Evolutionary conservation across 2,888 invertebrate genomes (phyloP).

Genomic region (Phyto melanocephala): DNA sequence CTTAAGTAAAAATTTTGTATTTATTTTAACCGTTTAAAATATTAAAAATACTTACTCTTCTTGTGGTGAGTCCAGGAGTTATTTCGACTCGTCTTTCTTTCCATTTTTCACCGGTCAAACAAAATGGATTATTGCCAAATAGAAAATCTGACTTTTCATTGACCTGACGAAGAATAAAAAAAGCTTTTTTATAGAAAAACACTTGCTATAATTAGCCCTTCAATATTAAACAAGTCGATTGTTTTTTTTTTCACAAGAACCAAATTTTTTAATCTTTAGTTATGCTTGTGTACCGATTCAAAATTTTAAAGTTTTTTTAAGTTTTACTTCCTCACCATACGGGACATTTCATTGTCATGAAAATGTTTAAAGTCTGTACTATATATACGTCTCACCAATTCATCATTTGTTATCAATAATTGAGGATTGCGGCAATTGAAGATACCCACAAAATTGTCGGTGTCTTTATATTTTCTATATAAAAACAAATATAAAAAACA

Average conservation of each 20-base stretch:
- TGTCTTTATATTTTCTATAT: conserved; percentile 68
- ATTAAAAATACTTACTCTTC: conserved; percentile 75
- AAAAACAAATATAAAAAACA: neutral
- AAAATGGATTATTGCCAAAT: conserved; percentile 79
- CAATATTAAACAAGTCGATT: too few species aligned
- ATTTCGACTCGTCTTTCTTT: conserved; percentile 79
- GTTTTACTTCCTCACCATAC: conserved; percentile 26
- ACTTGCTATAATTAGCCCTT: too few species aligned
- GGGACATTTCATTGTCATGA: conserved; percentile 72
- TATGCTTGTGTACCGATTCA: too few species aligned
- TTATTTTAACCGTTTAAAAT: neutral
- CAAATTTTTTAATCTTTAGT: too few species aligned
- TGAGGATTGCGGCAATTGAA: conserved; percentile 75
- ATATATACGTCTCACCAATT: conserved; percentile 74
- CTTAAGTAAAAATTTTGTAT: conserved; percentile 61
- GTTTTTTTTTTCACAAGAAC: too few species aligned
- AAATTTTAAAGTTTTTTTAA: too few species aligned
- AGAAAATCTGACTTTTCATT: conserved; percentile 79
- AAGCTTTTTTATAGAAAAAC: too few species aligned
- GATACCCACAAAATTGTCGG: conserved; percentile 77
- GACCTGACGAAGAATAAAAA: conserved; percentile 49
- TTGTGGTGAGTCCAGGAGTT: conserved; percentile 80
- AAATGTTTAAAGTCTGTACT: conserved; percentile 78
- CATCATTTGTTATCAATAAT: conserved; percentile 75
- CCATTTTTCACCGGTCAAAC: conserved; percentile 80